A percentile compares a stretch with the other conserved stretches of the same genome.
Conservation (phyloP, 1,140 invertebrate species). For the Drosophila melanica region DNA sequence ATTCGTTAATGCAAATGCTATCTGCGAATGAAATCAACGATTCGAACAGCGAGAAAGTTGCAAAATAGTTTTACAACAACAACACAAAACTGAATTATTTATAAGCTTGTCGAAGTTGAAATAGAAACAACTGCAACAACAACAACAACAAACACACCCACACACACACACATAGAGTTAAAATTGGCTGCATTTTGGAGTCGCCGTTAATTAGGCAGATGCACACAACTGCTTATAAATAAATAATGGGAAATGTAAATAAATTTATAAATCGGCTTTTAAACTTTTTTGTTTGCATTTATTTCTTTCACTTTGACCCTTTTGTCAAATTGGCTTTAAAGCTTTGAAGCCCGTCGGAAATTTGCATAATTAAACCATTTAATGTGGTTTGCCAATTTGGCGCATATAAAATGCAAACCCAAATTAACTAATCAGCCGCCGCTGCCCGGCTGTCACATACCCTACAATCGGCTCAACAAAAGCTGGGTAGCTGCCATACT, state of each 20-base stretch:
- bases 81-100: conserved; percentile 22
- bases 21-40: not conserved
- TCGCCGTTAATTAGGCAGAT: conserved; percentile 35
- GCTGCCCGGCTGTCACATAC: conserved; percentile 6
- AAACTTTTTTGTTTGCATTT: conserved; percentile 26
- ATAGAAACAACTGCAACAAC: conserved; percentile 3
- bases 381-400: conserved; percentile 51
- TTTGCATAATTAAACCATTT: conserved; percentile 51
- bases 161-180: not conserved
- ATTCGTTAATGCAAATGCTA: conserved; percentile 14
- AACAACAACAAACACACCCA: not conserved
- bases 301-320: conserved; percentile 41
- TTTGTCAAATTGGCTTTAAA: conserved; percentile 14
- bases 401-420: conserved; percentile 36
- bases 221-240: conserved; percentile 28
- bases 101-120: conserved; percentile 8
- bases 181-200: conserved; percentile 14
- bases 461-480: not conserved
- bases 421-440: not conserved
- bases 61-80: conserved; percentile 13
- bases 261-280: conserved; percentile 7
- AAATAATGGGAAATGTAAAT: conserved; percentile 15
- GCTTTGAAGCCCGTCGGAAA: conserved; percentile 25
- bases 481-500: too few species aligned
- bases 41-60: conserved; percentile 32